Base-by-base conservation (phyloP, 2,797 vertebrate genomes). In the Rhynchotus rufescens region DNA sequence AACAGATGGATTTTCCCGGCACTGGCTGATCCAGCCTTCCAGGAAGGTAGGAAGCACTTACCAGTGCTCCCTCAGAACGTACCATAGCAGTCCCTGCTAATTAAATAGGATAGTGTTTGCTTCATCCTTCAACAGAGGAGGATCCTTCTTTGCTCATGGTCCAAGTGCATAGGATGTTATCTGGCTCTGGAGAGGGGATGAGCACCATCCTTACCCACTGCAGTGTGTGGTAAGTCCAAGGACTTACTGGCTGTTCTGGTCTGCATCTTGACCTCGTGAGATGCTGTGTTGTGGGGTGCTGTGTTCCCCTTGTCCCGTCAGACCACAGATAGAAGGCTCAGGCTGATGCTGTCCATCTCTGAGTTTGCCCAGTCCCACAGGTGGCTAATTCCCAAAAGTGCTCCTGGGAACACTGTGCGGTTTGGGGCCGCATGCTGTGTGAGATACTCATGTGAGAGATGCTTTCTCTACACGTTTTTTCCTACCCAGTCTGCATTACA, bases 211-310 rank as follows among this genome's bases (percentile, higher is more conserved):
- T 15, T 57, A 30, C 32, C 57, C 84, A 42, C 45, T 32, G 10
- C 3, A 0, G 0, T 64, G 22, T 0, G 0, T 19, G 32, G 75
- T 66, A 87, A 77, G 32, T 25, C 9, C 17, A 14, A 3, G 21
- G 61, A 54, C 59, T 32, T 10, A 36, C 42, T 42, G 13, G 14
- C 42, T 42, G 42, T 15, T 15, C 42, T 15, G 42, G 13, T 42
- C 42, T 42, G 42, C 42, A 15, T 15, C 42, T 42, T 15, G 42
- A 9, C 36, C 36, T 36, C 9, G 9, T 10, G 36, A 36, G 88
- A 61, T 6, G 25, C 40, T 42, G 42, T 42, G 15, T 16, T 42
- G 42, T 42, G 42, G 42, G 42, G 36, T 26, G 5, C 11, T 12
- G 32, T 65, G 28, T 86, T 86, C 61, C 56, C 68, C 45, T 69